Percentiles rank a stretch among this genome's conserved stretches.
Evolutionary conservation across 2,797 vertebrate species (phyloP).

Genomic region (Myotis vivesi): DNA sequence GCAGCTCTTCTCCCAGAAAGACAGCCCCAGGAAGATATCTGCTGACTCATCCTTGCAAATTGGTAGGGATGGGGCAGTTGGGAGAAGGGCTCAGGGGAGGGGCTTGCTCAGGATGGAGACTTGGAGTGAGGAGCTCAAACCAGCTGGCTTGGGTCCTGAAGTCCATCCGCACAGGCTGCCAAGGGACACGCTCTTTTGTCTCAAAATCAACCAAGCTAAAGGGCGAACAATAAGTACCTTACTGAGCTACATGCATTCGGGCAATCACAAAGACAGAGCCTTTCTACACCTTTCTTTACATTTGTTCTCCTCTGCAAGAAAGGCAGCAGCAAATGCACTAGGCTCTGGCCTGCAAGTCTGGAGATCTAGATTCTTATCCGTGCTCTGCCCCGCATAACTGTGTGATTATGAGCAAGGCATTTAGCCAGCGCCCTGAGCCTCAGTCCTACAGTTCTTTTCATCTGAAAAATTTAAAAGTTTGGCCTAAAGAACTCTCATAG

Average conservation of each 20-base stretch:
- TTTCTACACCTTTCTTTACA: background rate
- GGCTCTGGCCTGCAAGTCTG: background rate
- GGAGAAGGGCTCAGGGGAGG: background rate
- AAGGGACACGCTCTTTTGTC: background rate
- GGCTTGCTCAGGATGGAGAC: background rate
- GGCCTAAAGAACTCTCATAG: background rate
- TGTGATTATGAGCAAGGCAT: background rate
- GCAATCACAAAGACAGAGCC: background rate
- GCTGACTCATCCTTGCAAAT: background rate
- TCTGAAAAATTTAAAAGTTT: background rate
- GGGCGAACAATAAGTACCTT: background rate
- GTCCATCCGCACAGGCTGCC: background rate
- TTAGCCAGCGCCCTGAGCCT: background rate
- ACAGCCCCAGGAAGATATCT: background rate
- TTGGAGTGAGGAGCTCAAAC: background rate
- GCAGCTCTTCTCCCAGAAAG: background rate
- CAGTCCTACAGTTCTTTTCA: background rate
- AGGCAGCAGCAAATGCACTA: background rate
- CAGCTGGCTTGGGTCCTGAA: background rate
- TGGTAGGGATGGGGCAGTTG: background rate
- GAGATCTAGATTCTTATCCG: background rate
- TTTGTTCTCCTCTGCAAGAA: background rate
- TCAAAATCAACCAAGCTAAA: conserved; percentile 19
- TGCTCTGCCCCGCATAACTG: background rate
- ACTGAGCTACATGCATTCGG: background rate